These are phyloP conservation scores for Coryphaenoides rupestris DNA, from an alignment of 2,113 vertebrate genomes.

Conservation along the genomic window DNA sequence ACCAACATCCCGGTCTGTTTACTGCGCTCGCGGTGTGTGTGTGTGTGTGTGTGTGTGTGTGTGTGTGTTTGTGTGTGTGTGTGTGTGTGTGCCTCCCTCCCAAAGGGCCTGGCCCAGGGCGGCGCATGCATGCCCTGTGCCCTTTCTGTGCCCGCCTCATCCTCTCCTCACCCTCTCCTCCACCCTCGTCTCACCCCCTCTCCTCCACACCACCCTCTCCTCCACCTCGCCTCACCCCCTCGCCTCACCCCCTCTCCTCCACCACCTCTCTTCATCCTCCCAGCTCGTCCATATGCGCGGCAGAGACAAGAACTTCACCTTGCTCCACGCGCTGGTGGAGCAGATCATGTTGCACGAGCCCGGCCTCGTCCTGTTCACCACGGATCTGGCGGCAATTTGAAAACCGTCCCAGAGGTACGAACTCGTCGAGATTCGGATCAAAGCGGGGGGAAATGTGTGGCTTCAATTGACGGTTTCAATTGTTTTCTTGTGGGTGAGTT, in stretches of 20 bases:
- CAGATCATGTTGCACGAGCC: slow-evolving; percentile 78
- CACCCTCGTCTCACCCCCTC: too few species aligned
- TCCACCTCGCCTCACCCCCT: too few species aligned
- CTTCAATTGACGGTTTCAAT: slow-evolving; percentile 26
- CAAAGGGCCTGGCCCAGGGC: too few species aligned
- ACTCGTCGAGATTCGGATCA: slow-evolving; percentile 54
- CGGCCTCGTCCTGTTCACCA: slow-evolving; percentile 65
- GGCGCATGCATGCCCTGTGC: neutral
- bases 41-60: too few species aligned
- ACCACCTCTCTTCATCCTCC: neutral
- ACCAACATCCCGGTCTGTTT: neutral
- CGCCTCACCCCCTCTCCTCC: too few species aligned
- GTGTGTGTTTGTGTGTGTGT: too few species aligned
- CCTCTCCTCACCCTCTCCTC: slow-evolving; percentile 24
- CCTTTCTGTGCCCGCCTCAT: too few species aligned
- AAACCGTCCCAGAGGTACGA: slow-evolving; percentile 72
- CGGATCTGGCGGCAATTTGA: slow-evolving; percentile 79
- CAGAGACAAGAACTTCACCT: slow-evolving; percentile 76
- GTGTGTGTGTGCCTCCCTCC: neutral
- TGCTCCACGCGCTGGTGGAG: slow-evolving; percentile 80
- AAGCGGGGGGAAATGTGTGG: slow-evolving; percentile 29
- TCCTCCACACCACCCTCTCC: too few species aligned
- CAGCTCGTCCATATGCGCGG: slow-evolving; percentile 75
- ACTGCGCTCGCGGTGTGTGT: neutral
- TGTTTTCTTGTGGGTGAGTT: slow-evolving; percentile 4